Conservation (phyloP, 1,140 invertebrate genomes). For the Gryllus bimaculatus region DNA sequence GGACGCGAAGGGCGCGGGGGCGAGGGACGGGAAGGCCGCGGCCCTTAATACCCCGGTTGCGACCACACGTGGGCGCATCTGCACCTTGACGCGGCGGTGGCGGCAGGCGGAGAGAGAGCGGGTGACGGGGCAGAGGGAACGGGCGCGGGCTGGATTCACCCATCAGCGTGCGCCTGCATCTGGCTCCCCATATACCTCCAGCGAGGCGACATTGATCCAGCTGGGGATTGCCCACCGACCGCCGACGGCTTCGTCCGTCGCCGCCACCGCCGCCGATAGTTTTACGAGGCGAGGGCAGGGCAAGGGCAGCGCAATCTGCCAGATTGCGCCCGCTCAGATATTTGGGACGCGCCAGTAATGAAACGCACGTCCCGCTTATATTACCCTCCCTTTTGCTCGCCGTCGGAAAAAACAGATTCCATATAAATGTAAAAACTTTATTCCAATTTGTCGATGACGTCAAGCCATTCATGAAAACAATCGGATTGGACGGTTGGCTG, state of each 20-base stretch:
- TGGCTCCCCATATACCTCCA: not conserved
- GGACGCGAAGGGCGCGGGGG: too few relatives aligned
- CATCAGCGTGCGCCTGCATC: too few relatives aligned
- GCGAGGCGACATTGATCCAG: not conserved
- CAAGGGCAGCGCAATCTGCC: not conserved
- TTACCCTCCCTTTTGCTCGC: not conserved
- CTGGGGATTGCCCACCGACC: not conserved
- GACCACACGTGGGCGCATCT: not conserved
- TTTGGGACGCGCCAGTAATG: not conserved
- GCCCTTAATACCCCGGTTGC: too few relatives aligned
- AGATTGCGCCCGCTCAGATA: not conserved
- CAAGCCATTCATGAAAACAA: not conserved
- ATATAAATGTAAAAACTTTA: slow-evolving; percentile 2
- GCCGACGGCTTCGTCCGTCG: too few relatives aligned
- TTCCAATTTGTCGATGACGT: not conserved
- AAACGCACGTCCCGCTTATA: not conserved
- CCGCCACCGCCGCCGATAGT: not conserved
- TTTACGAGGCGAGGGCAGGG: not conserved
- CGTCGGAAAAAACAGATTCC: not conserved
- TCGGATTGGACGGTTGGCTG: not conserved
- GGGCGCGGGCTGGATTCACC: too few relatives aligned
- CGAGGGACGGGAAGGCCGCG: too few relatives aligned
- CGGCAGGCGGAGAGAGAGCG: too few relatives aligned
- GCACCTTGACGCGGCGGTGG: too few relatives aligned
- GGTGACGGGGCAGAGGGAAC: too few relatives aligned